Base-by-base conservation (phyloP, 2,888 invertebrate genomes). In the Drosophila recens region DNA sequence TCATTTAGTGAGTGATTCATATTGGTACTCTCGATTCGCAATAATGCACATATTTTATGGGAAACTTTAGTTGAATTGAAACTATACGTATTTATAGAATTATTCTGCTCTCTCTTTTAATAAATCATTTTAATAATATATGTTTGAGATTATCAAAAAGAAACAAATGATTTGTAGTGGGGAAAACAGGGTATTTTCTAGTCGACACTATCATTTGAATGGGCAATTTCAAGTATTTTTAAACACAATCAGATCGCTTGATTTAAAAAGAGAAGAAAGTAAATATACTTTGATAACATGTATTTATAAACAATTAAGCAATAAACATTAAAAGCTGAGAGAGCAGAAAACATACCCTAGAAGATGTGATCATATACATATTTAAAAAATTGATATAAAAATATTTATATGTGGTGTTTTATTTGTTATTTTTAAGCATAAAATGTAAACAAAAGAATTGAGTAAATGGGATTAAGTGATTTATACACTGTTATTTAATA, bases 261-360 rank as follows among this genome's bases (percentile, higher is more conserved):
- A n/a, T 8, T 13, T 20, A 5, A 34, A 13, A 33, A 43, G 30
- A 17, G n/a, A 27, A 13, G n/a, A 36, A 42, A n/a, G 33, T 43
- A n/a, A 33, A 43, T 43, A 43, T 20, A n/a, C 4, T 36, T 36
- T 17, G 1, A 23, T 43, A 36, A 2, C 15, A n/a, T 36, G 38
- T 30, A n/a, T 36, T 46, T 30, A 27, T 51, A 38, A 58, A 48
- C 46, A 58, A 45, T 57, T 45, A 6, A 23, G 43, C 5, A 3
- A 17, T 36, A 36, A 13, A 45, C 34, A 20, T 23, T 56, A 40
- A 53, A 40, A 15, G 2, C 11, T 6, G 11, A 4, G 20, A 15
- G 20, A 45, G n/a, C 11, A 10, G 3, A 23, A 4, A 40, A 13
- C 8, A 20, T n/a, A 20, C 15, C 1, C 8, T 30, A 30, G 30